Conservation (phyloP, 1,140 invertebrate genomes). For the Drosophila sp. region DNA sequence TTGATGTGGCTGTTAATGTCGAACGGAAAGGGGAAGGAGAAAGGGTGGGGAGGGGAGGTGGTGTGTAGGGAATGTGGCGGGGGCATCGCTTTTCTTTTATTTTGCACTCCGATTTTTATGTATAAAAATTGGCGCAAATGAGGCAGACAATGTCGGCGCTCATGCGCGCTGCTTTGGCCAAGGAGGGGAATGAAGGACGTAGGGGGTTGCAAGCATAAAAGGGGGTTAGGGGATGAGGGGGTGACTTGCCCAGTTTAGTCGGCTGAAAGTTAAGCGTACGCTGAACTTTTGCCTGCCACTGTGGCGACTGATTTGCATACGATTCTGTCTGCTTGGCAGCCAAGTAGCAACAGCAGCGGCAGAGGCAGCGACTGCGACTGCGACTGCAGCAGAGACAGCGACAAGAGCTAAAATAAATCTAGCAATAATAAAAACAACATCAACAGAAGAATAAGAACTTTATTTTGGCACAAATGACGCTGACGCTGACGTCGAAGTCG, state of each 20-base stretch:
- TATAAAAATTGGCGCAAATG: slow-evolving; percentile 81
- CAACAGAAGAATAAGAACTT: slow-evolving; percentile 45
- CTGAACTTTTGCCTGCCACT: slow-evolving; percentile 78
- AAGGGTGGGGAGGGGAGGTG: neutral
- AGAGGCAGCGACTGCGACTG: slow-evolving; percentile 6
- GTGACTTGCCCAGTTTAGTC: slow-evolving; percentile 43
- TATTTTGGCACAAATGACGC: slow-evolving; percentile 67
- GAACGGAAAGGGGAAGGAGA: slow-evolving; percentile 9
- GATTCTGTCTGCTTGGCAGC: slow-evolving; percentile 71
- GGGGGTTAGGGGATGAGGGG: slow-evolving; percentile 27
- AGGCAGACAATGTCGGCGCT: slow-evolving; percentile 81
- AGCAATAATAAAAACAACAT: slow-evolving; percentile 7
- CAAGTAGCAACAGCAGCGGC: slow-evolving; percentile 34
- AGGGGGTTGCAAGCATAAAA: neutral
- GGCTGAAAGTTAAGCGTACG: slow-evolving; percentile 78
- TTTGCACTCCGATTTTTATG: slow-evolving; percentile 68
- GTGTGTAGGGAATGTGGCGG: neutral
- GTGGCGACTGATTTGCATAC: slow-evolving; percentile 77
- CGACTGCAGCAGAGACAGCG: neutral
- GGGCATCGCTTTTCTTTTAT: slow-evolving; percentile 44
- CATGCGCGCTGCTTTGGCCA: slow-evolving; percentile 60
- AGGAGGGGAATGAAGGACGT: neutral
- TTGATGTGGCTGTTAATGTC: no score
- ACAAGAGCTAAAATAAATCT: slow-evolving; percentile 16
- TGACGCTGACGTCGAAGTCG: slow-evolving; percentile 25